Percentiles rank a stretch among this genome's conserved stretches.
Evolutionary conservation across 2,113 vertebrate species (phyloP).

Genomic region (Zapus hudsonius): DNA sequence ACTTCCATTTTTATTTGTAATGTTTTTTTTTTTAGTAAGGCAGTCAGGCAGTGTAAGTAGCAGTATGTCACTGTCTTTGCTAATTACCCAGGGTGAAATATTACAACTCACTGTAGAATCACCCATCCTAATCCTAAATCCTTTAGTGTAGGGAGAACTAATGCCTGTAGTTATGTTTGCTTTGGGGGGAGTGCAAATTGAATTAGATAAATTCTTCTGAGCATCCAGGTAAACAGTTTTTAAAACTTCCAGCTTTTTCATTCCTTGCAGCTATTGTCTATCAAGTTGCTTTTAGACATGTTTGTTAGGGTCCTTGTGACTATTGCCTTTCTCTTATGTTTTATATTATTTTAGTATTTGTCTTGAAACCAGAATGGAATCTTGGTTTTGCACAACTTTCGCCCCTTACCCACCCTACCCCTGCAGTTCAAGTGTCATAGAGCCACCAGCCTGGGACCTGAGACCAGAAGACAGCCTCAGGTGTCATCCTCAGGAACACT

Average conservation of each 20-base stretch:
- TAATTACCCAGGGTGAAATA: slow-evolving; percentile 8
- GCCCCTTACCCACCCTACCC: too few species aligned
- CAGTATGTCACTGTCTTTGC: slow-evolving; percentile 21
- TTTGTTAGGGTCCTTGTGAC: slow-evolving; percentile 12
- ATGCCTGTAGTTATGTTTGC: slow-evolving; percentile 24
- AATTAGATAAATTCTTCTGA: slow-evolving; percentile 21
- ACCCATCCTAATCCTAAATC: background rate
- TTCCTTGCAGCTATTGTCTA: background rate
- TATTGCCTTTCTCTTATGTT: slow-evolving; percentile 26
- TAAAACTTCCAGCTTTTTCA: background rate
- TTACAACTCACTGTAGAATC: background rate
- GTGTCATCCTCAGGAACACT: too few species aligned
- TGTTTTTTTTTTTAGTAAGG: slow-evolving; percentile 10
- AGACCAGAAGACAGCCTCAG: too few species aligned
- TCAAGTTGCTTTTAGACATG: background rate
- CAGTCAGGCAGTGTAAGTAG: background rate
- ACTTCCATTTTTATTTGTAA: background rate
- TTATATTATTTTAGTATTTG: slow-evolving; percentile 5
- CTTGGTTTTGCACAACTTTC: too few species aligned
- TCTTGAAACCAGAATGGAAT: background rate
- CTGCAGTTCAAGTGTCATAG: too few species aligned
- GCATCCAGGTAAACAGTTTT: background rate
- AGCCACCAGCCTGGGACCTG: background rate
- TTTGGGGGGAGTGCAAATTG: slow-evolving; percentile 7
- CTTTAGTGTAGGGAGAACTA: background rate